Conservation (phyloP, 2,797 vertebrate species). For the Ciconia nigra region DNA sequence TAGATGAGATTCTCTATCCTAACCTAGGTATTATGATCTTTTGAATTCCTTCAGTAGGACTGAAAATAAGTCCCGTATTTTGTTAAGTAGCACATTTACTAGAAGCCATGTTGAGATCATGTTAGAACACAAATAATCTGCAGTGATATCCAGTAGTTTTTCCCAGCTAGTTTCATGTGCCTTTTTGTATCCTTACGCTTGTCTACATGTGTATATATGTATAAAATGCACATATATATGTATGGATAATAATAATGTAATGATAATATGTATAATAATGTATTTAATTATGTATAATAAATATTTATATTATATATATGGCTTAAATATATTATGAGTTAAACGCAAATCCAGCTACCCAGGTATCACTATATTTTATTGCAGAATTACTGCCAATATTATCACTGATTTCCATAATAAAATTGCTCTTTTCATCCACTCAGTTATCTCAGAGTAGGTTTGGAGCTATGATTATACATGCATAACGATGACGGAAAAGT, state of each 20-base stretch:
- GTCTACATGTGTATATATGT: no score
- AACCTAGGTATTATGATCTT: not conserved
- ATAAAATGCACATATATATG: not conserved
- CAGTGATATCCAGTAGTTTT: not conserved
- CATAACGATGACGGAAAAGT: not conserved
- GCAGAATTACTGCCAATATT: not conserved
- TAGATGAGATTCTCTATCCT: not conserved
- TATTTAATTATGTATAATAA: not conserved
- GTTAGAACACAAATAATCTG: not conserved
- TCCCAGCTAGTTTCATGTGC: not conserved
- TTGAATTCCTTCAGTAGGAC: not conserved
- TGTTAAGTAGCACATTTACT: not conserved
- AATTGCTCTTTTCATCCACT: not conserved
- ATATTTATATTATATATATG: not conserved
- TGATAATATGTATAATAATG: rapidly evolving
- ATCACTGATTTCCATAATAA: not conserved
- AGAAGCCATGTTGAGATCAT: not conserved
- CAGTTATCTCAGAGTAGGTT: not conserved
- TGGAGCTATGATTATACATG: not conserved
- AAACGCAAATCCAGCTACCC: not conserved
- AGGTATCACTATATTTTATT: not conserved
- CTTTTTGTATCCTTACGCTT: rapidly evolving
- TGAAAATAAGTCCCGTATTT: not conserved
- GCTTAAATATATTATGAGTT: not conserved
- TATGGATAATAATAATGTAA: not conserved